Conservation (phyloP, 2,888 invertebrate species). For the Plebejus anna region DNA sequence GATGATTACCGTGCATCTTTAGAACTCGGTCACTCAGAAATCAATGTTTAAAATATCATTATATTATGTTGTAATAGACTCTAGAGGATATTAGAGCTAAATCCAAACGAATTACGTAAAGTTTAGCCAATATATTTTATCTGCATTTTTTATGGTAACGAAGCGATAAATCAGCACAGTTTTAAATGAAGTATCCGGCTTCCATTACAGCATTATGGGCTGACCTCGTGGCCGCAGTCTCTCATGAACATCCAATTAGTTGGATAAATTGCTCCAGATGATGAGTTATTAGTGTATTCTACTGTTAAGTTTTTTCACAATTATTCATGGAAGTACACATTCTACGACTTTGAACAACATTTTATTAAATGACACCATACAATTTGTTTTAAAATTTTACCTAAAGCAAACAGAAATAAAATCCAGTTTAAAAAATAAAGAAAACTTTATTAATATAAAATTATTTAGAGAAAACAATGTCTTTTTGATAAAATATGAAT, state of each 20-base stretch:
- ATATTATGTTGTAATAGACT: too few species aligned
- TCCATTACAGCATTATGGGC: slow-evolving; percentile 57
- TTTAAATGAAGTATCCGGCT: slow-evolving; percentile 48
- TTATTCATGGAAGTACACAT: background rate
- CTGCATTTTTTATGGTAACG: slow-evolving; percentile 20
- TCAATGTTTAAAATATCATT: too few species aligned
- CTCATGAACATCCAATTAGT: slow-evolving; percentile 56
- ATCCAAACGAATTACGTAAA: background rate
- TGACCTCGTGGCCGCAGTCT: slow-evolving; percentile 56
- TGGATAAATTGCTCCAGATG: slow-evolving; percentile 56
- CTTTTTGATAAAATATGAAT: background rate
- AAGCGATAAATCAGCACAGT: slow-evolving; percentile 39
- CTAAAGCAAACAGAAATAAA: background rate
- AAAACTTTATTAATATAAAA: background rate
- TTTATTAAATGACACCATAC: too few species aligned
- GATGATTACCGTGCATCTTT: too few species aligned
- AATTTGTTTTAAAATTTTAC: too few species aligned
- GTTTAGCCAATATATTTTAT: background rate
- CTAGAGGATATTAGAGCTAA: background rate
- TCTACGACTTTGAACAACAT: background rate
- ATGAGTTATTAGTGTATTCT: slow-evolving; percentile 40
- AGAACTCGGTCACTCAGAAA: too few species aligned
- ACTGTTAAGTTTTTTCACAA: background rate
- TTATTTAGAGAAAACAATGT: background rate
- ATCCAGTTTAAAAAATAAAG: background rate